phyloP scores from a whole-genome alignment of 2,113 vertebrate genomes.

The Formicarius rufipectus region DNA sequence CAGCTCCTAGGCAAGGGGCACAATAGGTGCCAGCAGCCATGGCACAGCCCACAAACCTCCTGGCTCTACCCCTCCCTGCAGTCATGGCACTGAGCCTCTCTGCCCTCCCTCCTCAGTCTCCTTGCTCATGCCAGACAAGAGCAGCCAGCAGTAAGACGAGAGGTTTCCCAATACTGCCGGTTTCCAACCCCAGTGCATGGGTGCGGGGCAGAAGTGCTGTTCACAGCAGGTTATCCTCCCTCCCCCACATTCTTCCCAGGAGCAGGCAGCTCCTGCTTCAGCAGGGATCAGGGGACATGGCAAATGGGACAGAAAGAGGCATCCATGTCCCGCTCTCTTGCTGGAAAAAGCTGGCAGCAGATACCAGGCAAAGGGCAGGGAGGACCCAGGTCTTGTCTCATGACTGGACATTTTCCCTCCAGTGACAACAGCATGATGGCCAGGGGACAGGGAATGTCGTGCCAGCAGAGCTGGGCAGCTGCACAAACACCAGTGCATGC shows the following conservation, averaged over 20 bases:
- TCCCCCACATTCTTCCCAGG: background rate
- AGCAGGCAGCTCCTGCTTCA: background rate
- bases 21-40: fast-evolving
- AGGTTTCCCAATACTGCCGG: slow-evolving; percentile 14
- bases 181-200: background rate
- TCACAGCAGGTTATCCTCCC: slow-evolving; percentile 3
- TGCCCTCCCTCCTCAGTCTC: background rate
- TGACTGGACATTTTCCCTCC: background rate
- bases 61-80: fast-evolving
- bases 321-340: fast-evolving
- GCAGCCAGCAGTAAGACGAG: slow-evolving; percentile 41
- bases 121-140: background rate
- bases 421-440: background rate
- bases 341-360: background rate
- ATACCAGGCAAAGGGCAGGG: background rate
- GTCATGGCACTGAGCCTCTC: background rate
- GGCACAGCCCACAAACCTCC: fast-evolving
- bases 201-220: background rate
- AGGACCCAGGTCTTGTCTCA: background rate
- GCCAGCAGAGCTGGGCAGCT: background rate
- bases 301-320: background rate
- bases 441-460: background rate
- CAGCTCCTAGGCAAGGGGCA: background rate
- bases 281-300: background rate
- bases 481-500: background rate